phyloP scores from a whole-genome alignment of 2,888 invertebrate species.

The Bimastos eiseni region DNA sequence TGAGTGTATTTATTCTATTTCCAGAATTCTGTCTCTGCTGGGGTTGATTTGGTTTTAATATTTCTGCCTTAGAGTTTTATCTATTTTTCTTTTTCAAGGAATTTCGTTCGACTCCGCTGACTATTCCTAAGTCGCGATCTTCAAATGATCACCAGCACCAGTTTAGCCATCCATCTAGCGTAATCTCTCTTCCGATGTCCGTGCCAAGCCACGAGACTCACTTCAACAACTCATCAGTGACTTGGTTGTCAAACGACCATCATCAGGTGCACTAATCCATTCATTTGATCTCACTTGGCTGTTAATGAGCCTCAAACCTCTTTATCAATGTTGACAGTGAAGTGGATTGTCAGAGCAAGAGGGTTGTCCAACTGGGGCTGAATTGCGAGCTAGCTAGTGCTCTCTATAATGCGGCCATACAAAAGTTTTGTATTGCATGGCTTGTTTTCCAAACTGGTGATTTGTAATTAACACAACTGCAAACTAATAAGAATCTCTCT shows the following conservation, averaged over 20 bases:
- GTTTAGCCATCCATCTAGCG: neutral
- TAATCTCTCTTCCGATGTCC: constrained; percentile 7
- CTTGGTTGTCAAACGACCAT: neutral
- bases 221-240: constrained; percentile 4
- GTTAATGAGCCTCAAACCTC: neutral
- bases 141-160: neutral
- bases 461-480: too few relatives aligned
- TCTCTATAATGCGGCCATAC: too few relatives aligned
- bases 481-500: too few relatives aligned
- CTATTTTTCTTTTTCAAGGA: constrained; percentile 24
- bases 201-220: neutral
- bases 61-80: neutral
- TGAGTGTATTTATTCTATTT: neutral
- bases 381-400: too few relatives aligned
- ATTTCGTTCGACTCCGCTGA: constrained; percentile 27
- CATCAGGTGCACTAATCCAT: neutral
- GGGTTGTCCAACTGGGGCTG: neutral
- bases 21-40: neutral
- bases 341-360: neutral
- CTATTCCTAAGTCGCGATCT: constrained; percentile 26
- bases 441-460: too few relatives aligned
- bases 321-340: neutral
- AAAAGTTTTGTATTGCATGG: too few relatives aligned
- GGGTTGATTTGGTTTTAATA: neutral
- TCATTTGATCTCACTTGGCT: neutral